Conservation (phyloP, 2,888 invertebrate species). For the Hydroisotoma schaefferi region DNA sequence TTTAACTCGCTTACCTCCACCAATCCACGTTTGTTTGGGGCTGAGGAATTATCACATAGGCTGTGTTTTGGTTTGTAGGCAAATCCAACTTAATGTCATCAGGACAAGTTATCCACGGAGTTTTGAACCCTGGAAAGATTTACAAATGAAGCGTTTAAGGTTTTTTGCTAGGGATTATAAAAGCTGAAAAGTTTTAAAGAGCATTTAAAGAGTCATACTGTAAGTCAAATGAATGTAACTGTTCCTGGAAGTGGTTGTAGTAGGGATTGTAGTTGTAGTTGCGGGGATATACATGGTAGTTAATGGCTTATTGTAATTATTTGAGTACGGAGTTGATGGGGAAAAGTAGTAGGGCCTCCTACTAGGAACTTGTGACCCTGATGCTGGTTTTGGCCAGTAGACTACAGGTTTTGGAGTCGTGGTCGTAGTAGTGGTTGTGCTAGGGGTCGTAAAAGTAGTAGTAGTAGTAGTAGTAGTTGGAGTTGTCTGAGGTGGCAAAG, state of each 20-base stretch:
- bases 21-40: conserved; percentile 59
- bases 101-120: conserved; percentile 58
- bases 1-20: conserved; percentile 50
- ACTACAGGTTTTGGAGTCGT: conserved; percentile 18
- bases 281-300: conserved; percentile 12
- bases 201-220: conserved; percentile 21
- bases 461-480: conserved; percentile 20
- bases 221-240: conserved; percentile 48
- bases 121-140: conserved; percentile 53
- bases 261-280: conserved; percentile 15
- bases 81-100: conserved; percentile 55
- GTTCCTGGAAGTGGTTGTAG: conserved; percentile 31
- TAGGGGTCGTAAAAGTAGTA: not conserved
- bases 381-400: conserved; percentile 13
- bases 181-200: not conserved
- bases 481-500: conserved; percentile 20
- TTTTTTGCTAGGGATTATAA: not conserved
- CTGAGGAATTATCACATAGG: conserved; percentile 56
- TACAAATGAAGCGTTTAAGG: too few relatives aligned
- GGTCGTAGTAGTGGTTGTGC: conserved; percentile 26
- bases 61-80: conserved; percentile 53
- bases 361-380: not conserved
- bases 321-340: conserved; percentile 9
- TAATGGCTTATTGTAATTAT: conserved; percentile 6
- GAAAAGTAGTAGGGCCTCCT: conserved; percentile 12